Percentiles rank a stretch among this genome's conserved stretches.
Evolutionary conservation across 2,888 invertebrate species (phyloP).

Genomic region (Rhyacophila evoluta): DNA sequence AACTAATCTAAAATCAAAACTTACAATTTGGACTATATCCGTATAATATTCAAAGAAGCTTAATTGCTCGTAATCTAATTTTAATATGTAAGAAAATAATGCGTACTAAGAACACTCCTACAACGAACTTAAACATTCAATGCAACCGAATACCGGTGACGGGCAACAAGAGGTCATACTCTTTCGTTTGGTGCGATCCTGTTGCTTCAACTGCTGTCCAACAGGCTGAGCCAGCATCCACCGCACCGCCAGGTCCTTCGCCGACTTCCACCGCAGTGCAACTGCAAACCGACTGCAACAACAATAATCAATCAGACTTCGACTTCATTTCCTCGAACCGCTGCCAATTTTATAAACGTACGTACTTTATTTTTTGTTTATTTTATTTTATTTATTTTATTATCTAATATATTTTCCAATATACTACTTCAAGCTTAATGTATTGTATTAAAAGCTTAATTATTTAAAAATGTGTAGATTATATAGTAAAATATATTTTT

Average conservation of each 20-base stretch:
- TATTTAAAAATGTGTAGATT: too few relatives aligned
- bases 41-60: not conserved
- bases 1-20: not conserved
- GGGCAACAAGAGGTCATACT: slow-evolving; percentile 30
- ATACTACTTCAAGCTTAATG: too few relatives aligned
- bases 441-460: too few relatives aligned
- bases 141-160: slow-evolving; percentile 9
- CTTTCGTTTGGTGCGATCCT: slow-evolving; percentile 26
- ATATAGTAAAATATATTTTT: too few relatives aligned
- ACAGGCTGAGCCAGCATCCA: not conserved
- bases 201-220: not conserved
- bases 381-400: slow-evolving; percentile 32
- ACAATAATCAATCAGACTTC: slow-evolving; percentile 51
- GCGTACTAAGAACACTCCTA: slow-evolving; percentile 55
- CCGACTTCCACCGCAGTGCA: not conserved
- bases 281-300: slow-evolving; percentile 50
- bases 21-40: not conserved
- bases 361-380: slow-evolving; percentile 63
- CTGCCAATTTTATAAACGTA: slow-evolving; percentile 64
- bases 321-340: slow-evolving; percentile 39
- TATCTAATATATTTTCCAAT: not conserved
- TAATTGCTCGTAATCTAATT: not conserved
- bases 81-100: slow-evolving; percentile 51
- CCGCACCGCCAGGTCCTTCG: not conserved
- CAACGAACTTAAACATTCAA: slow-evolving; percentile 44